Evolutionary conservation across 1,140 invertebrate species (phyloP), one percentile per base, ranked within the genome.

Genomic region (Drosophila oshimai): DNA sequence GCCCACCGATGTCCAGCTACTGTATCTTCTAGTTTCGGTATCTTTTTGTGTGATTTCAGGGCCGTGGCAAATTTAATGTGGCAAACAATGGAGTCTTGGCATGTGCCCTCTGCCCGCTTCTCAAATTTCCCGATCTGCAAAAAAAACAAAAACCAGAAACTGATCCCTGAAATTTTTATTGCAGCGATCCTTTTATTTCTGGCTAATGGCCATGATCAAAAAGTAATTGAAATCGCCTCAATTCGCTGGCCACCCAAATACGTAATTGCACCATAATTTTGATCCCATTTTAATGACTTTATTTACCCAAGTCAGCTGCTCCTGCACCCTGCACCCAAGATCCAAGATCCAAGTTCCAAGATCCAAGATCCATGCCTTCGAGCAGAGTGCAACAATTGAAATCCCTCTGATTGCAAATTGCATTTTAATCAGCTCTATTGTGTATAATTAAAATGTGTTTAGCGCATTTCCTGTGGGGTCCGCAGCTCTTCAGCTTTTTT

Each of bases 251-350:
- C 81, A 87, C 81, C 81, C 81, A 87, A 87, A 87, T 81, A 60
- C 31, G 57, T 87, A 87, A 87, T 87, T 87, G 73, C 73, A 67
- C 60, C 77, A 77, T 87, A 64, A 87, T 87, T 81, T 87, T 87
- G 81, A 87, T 87, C 86, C 75, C 68, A 87, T 77, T 87, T 87
- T 87, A 87, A 87, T 87, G 81, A 87, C 81, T 87, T 87, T 81
- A 86, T 86, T 86, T 80, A 49, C 29, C 50, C 29, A 58, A 46
- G 46, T 47, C 45, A 37, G 68, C 20, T 60, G 61, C 28, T 17
- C 5, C 17, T 28, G 26, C 51, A n/a, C n/a, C n/a, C n/a, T n/a
- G n/a, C n/a, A n/a, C n/a, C 22, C 42, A 45, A 22, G 15, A 12
- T 17, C 7, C 6, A 20, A 51, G 29, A 9, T 33, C 22, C 26